Evolutionary conservation across 2,113 vertebrate species (phyloP), one percentile per base, ranked within the genome.

Genomic region (Clinocottus analis): DNA sequence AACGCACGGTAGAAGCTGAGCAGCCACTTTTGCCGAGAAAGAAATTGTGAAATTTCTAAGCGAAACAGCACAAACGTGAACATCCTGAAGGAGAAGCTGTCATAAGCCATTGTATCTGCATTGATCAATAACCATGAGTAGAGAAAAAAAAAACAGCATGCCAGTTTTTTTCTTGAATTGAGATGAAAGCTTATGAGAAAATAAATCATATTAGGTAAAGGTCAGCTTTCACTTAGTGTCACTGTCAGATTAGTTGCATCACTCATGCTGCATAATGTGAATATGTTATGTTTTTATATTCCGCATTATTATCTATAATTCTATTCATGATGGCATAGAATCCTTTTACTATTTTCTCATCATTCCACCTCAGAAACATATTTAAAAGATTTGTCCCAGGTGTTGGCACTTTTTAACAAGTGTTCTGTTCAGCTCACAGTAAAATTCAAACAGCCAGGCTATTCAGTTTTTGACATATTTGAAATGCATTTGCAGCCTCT

Each of bases 121-220:
- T 0, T 41, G 16, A 73, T 77, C 41, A 79, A 68, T 59, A 75
- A 80, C 39, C 35, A 61, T 27, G 10, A 67, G 72, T 43, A 21
- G 10, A 75, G 47, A 51, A 33, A 70, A 63, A 35, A 55, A 43
- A 29, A 33, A 14, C n/a, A 21, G 51, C 51, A 37, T 63, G 55
- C 27, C 5, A 78, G 81, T 31, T 73, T 71, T n/a, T 37, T 47
- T 62, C 62, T 55, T 64, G 27, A 45, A 83, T 43, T 58, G 16
- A 74, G 64, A 33, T 71, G 23, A 81, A 78, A 33, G n/a, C 61
- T 78, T 65, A 51, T 61, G 16, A 47, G 51, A 33, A 65, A 81
- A 70, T 5, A 75, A 79, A 77, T 75, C 39, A 56, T 72, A 19
- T 60, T 69, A 33, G 41, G 14, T 61, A 64, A 84, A 90, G 66